A percentile compares a stretch with the other conserved stretches of the same genome.
phyloP scores from a whole-genome alignment of 1,140 invertebrate species.

The Drosophila nigrodunni region DNA sequence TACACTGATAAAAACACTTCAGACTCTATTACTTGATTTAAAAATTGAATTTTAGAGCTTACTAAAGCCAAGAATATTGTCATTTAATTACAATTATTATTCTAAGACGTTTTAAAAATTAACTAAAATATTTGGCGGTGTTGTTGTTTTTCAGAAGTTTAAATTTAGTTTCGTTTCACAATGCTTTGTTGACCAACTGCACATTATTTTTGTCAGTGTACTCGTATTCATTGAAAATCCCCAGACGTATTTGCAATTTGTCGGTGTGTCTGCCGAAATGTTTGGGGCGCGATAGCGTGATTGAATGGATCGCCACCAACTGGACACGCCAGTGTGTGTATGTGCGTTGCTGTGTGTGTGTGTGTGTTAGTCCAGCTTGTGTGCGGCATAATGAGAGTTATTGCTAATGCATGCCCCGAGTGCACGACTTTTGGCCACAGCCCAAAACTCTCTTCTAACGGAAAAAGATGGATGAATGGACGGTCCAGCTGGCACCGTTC shows the following conservation, averaged over 20 bases:
- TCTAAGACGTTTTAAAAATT: too few relatives aligned
- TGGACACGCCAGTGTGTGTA: slow-evolving; percentile 27
- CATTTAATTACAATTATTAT: too few relatives aligned
- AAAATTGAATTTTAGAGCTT: too few relatives aligned
- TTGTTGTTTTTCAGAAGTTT: too few relatives aligned
- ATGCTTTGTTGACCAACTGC: too few relatives aligned
- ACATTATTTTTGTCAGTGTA: too few relatives aligned
- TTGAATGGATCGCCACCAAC: slow-evolving; percentile 68
- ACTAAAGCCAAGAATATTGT: too few relatives aligned
- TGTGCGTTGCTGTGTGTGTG: slow-evolving; percentile 18
- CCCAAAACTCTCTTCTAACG: neutral
- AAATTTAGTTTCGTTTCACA: too few relatives aligned
- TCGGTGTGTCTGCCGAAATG: slow-evolving; percentile 44
- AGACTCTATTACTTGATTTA: too few relatives aligned
- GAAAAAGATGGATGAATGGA: slow-evolving; percentile 53
- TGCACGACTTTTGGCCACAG: slow-evolving; percentile 33
- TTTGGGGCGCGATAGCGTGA: slow-evolving; percentile 67
- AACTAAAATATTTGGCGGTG: too few relatives aligned
- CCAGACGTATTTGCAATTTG: slow-evolving; percentile 66
- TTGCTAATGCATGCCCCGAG: slow-evolving; percentile 65
- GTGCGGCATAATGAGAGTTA: slow-evolving; percentile 75
- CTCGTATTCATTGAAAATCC: slow-evolving; percentile 55
- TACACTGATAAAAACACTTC: slow-evolving; percentile 1
- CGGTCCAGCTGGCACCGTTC: slow-evolving; percentile 7
- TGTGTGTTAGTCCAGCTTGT: neutral